Base-by-base conservation (phyloP, 2,888 invertebrate genomes). In the Hesperia comma region DNA sequence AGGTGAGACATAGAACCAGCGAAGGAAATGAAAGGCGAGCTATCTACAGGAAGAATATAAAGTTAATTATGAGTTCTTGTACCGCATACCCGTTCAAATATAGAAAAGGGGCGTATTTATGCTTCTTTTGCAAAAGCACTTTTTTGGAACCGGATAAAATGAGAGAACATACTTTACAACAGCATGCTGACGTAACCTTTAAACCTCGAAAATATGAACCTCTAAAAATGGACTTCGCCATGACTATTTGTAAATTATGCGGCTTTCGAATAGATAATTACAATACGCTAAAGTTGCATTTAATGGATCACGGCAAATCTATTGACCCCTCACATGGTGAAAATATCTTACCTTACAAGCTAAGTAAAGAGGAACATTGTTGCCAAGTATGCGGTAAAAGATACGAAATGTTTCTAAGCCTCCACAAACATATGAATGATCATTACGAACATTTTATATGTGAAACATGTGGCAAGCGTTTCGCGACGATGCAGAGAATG, bases 81-180 rank as follows among this genome's bases (percentile, higher is more conserved):
- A 91, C 92, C 0, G 92, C 92, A 0, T 92, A 86, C 74, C 92
- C 92, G 8, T 92, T 92, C 71, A 92, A 90, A 72, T 92, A 92
- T 70, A 84, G 89, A 43, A 88, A 88, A 74, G 92, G 92, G 6
- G 83, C 85, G 0, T 92, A 91, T 63, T 73, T 89, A 12, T 92
- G 92, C 70, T 92, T 83, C 75, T 92, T 85, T 70, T 92, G 92
- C 70, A 91, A 87, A 72, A 81, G 71, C 46, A 84, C 86, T 0
- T 92, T 90, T 67, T 67, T 90, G 33, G 92, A 91, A 70, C 91
- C 92, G 0, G 90, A 90, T 32, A 87, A 86, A 68, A 76, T 92
- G 17, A 79, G 92, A 56, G 84, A 86, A 32, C 92, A 92, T 72
- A 90, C 84, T 8, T 80, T 76, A 40, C 69, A 70, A 0, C 74